Base-by-base conservation (phyloP, 2,797 vertebrate species). In the Nyctibius grandis region DNA sequence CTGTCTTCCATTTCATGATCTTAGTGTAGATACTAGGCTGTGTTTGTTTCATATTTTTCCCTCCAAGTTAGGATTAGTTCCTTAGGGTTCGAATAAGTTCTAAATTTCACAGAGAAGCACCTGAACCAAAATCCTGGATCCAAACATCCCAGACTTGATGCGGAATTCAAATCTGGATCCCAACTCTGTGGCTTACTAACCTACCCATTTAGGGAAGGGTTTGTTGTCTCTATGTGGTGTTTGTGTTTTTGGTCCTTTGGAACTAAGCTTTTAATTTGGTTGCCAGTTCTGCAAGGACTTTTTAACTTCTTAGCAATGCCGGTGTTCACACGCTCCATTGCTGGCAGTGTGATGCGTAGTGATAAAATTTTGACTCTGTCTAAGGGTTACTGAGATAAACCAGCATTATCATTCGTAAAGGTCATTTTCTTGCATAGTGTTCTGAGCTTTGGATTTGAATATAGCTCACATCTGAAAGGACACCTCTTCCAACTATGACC, bases 301-400 rank as follows among this genome's bases (percentile, higher is more conserved):
- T 97, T 97, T 96, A 96, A 96, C 95, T 96, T 95, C 96, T 95
- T 96, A 90, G 88, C 81, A 36, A 96, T 96, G 95, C 94, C 95
- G 93, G 95, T 96, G 89, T 95, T 95, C 95, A 97, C 96, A 93
- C 96, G 95, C 96, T 96, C 96, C 96, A 96, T 97, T 96, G 96
- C 96, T 92, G 95, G 91, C 96, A 91, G 90, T 95, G 94, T 1
- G 95, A 96, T 61, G 96, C 94, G 96, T 89, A 8, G 93, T 97
- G 95, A 97, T 93, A 97, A 96, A 94, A 96, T 97, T 96, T n/a
- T 97, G 96, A 97, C 96, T 96, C 96, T 97, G 96, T 97, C 96
- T 97, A 96, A 95, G 96, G 96, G 89, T 96, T 91, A 84, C 95
- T 79, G 93, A 96, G 93, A 96, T 84, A 85, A 97, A 94, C 93